Evolutionary conservation across 2,797 vertebrate species (phyloP).

Genomic region (Lithobates pipiens): DNA sequence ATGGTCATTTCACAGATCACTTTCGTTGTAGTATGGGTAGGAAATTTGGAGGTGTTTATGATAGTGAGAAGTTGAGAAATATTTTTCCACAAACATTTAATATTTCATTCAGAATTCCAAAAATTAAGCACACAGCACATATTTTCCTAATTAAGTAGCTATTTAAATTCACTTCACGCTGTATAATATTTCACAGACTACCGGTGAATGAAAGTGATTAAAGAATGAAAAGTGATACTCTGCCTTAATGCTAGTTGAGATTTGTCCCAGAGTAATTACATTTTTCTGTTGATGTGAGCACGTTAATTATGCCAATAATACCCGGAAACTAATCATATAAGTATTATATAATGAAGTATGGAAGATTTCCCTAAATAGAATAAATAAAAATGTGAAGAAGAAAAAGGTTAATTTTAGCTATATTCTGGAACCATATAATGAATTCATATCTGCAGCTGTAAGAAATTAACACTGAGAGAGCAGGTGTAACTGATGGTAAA

Average conservation of each 20-base stretch:
- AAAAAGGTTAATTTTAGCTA: conserved; percentile 1
- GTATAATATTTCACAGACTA: conserved; percentile 18
- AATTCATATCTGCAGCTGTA: conserved; percentile 24
- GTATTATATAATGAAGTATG: conserved; percentile 26
- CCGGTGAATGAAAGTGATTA: conserved; percentile 11
- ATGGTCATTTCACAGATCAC: conserved; percentile 34
- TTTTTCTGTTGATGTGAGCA: conserved; percentile 28
- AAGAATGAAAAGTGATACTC: conserved; percentile 2
- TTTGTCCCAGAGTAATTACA: conserved; percentile 23
- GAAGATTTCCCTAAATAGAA: conserved; percentile 15
- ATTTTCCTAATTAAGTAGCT: conserved; percentile 33
- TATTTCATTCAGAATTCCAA: conserved; percentile 34
- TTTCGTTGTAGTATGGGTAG: conserved; percentile 45
- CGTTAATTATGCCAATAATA: conserved; percentile 47
- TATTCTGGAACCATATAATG: neutral
- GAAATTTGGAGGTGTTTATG: conserved; percentile 53
- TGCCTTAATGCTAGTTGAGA: conserved; percentile 28
- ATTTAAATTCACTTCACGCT: conserved; percentile 10
- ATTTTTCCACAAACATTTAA: conserved; percentile 55
- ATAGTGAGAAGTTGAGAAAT: conserved; percentile 48
- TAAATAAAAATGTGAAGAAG: neutral
- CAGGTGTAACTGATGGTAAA: conserved; percentile 6
- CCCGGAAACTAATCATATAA: conserved; percentile 6
- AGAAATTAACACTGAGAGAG: conserved; percentile 10
- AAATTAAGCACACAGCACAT: conserved; percentile 10